Conservation (phyloP, 2,888 invertebrate genomes). For the Notodonta ziczac region DNA sequence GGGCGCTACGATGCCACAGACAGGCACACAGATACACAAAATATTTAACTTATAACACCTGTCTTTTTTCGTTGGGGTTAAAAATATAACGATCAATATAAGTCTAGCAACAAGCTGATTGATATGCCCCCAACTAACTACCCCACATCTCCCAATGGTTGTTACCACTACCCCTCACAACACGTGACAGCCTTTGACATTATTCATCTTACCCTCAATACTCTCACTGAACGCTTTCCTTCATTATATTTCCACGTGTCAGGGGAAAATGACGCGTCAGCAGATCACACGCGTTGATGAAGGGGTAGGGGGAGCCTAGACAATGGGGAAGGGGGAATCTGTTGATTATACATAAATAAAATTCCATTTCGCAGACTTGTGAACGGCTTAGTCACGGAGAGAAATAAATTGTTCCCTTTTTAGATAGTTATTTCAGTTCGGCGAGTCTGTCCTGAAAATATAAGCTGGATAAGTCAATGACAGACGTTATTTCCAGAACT, state of each 20-base stretch:
- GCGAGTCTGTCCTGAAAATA: no score
- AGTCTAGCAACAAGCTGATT: no score
- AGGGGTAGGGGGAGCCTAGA: conserved; percentile 26
- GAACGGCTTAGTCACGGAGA: neutral
- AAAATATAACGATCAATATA: no score
- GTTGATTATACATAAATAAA: conserved; percentile 44
- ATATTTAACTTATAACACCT: no score
- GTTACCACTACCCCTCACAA: no score
- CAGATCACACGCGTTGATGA: conserved; percentile 32
- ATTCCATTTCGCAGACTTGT: conserved; percentile 32
- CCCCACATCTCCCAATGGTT: no score
- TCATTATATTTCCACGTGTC: conserved; percentile 53
- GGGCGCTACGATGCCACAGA: no score
- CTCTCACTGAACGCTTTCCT: conserved; percentile 18
- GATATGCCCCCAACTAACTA: neutral
- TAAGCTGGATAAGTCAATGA: no score
- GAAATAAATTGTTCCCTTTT: neutral
- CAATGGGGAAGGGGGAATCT: conserved; percentile 29
- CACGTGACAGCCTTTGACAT: neutral
- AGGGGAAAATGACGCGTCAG: conserved; percentile 57
- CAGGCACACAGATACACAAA: no score
- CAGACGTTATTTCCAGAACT: no score
- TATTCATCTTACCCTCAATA: neutral
- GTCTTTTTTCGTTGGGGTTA: no score
- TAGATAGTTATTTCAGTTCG: no score